Conservation (phyloP, 2,888 invertebrate species). For the Sturmia bella region DNA sequence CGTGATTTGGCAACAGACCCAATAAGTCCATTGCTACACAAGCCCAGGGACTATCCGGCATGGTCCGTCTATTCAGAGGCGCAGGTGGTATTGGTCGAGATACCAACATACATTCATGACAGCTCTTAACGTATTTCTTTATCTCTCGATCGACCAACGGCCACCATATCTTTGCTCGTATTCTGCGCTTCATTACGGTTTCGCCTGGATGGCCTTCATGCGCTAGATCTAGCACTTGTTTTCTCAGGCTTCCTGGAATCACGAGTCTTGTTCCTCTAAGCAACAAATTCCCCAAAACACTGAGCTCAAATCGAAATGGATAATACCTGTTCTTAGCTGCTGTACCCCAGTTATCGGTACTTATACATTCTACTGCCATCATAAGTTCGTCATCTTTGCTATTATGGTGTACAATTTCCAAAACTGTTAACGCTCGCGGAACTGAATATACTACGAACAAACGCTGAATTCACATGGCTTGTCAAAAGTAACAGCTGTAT, state of each 20-base stretch:
- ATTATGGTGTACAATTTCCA: conserved; percentile 26
- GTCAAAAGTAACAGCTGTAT: not conserved
- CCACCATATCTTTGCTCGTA: no score
- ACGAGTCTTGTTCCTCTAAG: conserved; percentile 51
- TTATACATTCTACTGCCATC: conserved; percentile 20
- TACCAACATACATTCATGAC: no score
- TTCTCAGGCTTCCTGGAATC: conserved; percentile 31
- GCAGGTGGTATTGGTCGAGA: conserved; percentile 13
- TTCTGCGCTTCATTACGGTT: no score
- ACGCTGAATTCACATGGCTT: conserved; percentile 5
- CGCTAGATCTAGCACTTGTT: conserved; percentile 33
- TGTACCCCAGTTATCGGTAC: conserved; percentile 8
- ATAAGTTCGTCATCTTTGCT: conserved; percentile 2
- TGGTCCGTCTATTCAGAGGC: not conserved
- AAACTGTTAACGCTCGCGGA: conserved; percentile 19
- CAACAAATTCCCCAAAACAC: conserved; percentile 50
- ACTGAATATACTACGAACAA: not conserved
- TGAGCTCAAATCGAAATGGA: conserved; percentile 52
- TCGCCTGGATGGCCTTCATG: conserved; percentile 48
- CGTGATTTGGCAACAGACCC: conserved; percentile 18
- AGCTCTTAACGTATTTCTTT: no score
- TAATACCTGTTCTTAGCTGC: conserved; percentile 10
- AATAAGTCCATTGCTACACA: conserved; percentile 32
- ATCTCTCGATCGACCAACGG: no score
- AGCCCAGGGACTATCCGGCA: conserved; percentile 20